phyloP scores from a whole-genome alignment of 2,888 invertebrate species.

The Drosophila mulleri region DNA sequence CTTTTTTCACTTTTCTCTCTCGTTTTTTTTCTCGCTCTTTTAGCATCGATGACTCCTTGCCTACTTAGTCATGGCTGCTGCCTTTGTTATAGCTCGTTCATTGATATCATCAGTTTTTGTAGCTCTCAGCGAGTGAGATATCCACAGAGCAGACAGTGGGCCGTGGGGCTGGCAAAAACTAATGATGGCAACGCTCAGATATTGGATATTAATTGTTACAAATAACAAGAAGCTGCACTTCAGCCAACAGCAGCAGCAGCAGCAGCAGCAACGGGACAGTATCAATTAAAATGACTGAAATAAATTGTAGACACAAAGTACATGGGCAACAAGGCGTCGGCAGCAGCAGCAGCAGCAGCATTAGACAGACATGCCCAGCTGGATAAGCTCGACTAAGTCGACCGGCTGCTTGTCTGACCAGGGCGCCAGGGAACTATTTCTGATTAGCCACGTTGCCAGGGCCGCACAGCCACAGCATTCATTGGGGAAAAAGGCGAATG shows the following conservation, averaged over 20 bases:
- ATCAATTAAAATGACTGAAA: conserved; percentile 78
- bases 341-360: not conserved
- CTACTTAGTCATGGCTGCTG: conserved; percentile 23
- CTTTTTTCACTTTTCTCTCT: conserved; percentile 2
- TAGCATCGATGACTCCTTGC: conserved; percentile 30
- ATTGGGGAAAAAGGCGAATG: conserved; percentile 26
- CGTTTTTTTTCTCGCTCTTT: conserved; percentile 7
- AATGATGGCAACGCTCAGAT: conserved; percentile 71
- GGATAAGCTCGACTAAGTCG: conserved; percentile 32
- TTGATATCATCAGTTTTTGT: conserved; percentile 65
- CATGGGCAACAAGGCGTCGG: conserved; percentile 1
- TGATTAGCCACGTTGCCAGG: conserved; percentile 61
- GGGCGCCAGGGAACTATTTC: conserved; percentile 53
- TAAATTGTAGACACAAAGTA: conserved; percentile 67
- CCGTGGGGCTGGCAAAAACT: conserved; percentile 51
- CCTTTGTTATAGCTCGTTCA: conserved; percentile 52
- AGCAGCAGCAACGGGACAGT: conserved; percentile 46
- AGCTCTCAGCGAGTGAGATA: conserved; percentile 60
- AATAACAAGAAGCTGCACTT: conserved; percentile 64
- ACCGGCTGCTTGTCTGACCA: conserved; percentile 25
- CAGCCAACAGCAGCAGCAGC: not conserved
- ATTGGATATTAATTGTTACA: conserved; percentile 81
- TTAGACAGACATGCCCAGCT: conserved; percentile 16
- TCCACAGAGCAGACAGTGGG: conserved; percentile 43
- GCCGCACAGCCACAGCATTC: conserved; percentile 1